Evolutionary conservation across 2,888 invertebrate species (phyloP), one percentile per base, ranked within the genome.

Genomic region (Drepanosiphum platanoidis): DNA sequence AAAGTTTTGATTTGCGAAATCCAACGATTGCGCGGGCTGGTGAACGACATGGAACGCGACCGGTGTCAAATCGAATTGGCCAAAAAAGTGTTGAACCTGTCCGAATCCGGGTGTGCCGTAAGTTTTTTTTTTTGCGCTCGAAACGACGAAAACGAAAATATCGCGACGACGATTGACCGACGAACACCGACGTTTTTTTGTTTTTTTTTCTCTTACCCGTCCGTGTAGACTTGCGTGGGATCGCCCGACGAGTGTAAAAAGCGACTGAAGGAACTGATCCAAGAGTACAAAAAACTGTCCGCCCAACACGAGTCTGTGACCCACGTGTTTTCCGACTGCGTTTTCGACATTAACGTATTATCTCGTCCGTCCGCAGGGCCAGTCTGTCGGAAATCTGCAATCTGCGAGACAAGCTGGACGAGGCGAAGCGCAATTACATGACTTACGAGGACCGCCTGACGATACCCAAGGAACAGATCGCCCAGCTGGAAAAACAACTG

Each of bases 401-500:
- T n/a, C 18, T 75, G 4, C 68, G 13, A 68, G 13, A 36, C 3
- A 27, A 4, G 5, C n/a, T 84, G 15, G 8, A 30, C 1, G 46
- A 36, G 4, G 32, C 36, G 15, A 39, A 68, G 15, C 18, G 30
- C 22, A 30, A 36, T 1, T 8, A 22, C 13, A 75, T 34, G 36
- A 39, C 7, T 22, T 77, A 5, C 2, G 75, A 84, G n/a, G 58
- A 70, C 27, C 22, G 68, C 58, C 39, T 84, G 39, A 39, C 15
- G 7, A 15, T 84, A 64, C 9, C 68, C 0, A 77, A 84, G 4
- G 15, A n/a, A n/a, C 84, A 77, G 36, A 15, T 84, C 22, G 8
- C 13, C 5, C 84, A 84, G 15, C 39, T 84, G 32, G 70, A 77
- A 84, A 68, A 77, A 77, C 36, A 84, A 84, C 58, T 84, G 39